phyloP scores from a whole-genome alignment of 1,140 invertebrate genomes.

The Drosophila asahinai region DNA sequence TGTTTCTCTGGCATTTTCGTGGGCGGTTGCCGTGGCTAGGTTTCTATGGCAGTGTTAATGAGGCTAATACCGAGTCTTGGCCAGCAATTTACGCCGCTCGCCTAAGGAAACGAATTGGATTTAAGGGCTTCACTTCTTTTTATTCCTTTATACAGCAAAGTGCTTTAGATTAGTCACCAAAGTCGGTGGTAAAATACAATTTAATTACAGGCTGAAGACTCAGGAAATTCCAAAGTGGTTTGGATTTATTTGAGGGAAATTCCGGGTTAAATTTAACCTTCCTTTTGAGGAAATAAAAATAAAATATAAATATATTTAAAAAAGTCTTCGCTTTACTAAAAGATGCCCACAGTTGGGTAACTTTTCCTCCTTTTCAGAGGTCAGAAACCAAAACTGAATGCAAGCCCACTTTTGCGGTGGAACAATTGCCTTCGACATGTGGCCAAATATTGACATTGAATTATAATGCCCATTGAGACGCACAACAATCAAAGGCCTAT shows the following conservation, averaged over 20 bases:
- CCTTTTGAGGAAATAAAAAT: neutral
- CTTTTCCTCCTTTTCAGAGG: slow-evolving; percentile 1
- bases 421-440: slow-evolving; percentile 23
- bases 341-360: neutral
- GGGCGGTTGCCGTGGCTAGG: slow-evolving; percentile 18
- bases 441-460: slow-evolving; percentile 77
- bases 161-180: slow-evolving; percentile 30
- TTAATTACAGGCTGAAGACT: slow-evolving; percentile 4
- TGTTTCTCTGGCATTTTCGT: slow-evolving; percentile 14
- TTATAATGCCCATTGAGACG: slow-evolving; percentile 63
- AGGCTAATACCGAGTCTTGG: slow-evolving; percentile 29
- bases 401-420: slow-evolving; percentile 13
- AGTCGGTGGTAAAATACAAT: slow-evolving; percentile 30
- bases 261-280: neutral
- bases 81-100: neutral
- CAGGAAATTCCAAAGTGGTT: slow-evolving; percentile 1
- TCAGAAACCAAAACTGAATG: neutral
- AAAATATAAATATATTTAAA: neutral
- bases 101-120: slow-evolving; percentile 23
- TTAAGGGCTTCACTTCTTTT: slow-evolving; percentile 16
- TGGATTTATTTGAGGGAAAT: neutral
- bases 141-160: slow-evolving; percentile 14
- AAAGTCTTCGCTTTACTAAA: neutral
- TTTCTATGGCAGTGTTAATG: slow-evolving; percentile 47
- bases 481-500: slow-evolving; percentile 50